A percentile compares a stretch with the other conserved stretches of the same genome.
phyloP scores from a whole-genome alignment of 2,113 vertebrate species.

The Syrmaticus mikado region DNA sequence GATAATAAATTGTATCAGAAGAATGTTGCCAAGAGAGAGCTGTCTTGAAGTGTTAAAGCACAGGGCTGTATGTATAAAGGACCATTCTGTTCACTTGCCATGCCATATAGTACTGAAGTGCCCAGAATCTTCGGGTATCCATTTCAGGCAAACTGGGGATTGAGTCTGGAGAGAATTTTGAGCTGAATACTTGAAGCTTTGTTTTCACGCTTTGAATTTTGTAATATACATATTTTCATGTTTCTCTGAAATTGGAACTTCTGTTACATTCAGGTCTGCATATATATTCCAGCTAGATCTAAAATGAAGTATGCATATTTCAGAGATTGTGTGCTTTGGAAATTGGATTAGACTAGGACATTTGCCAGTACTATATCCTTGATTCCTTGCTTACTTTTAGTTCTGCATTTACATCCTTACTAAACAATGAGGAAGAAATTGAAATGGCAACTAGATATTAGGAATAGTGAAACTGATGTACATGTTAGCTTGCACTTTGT shows the following conservation, averaged over 20 bases:
- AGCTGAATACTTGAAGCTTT: neutral
- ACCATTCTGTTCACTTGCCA: neutral
- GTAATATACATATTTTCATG: neutral
- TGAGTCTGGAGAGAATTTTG: neutral
- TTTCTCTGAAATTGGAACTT: neutral
- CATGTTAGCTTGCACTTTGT: neutral
- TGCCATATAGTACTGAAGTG: neutral
- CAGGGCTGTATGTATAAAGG: neutral
- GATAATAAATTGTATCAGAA: neutral
- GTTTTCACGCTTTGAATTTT: neutral
- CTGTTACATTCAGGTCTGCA: neutral
- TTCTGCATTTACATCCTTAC: neutral
- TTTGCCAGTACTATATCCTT: neutral
- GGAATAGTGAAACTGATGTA: neutral
- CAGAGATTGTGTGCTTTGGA: neutral
- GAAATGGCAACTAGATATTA: neutral
- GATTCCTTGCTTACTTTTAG: neutral
- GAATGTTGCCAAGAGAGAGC: neutral
- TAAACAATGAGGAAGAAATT: neutral
- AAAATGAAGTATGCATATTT: neutral
- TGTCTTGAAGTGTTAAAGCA: neutral
- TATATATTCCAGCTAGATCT: neutral
- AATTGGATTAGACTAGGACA: neutral
- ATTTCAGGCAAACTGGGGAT: neutral
- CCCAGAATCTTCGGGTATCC: neutral